A percentile compares a stretch with the other conserved stretches of the same genome.
phyloP scores from a whole-genome alignment of 2,113 vertebrate genomes.

The Pelvicachromis taeniatus region DNA sequence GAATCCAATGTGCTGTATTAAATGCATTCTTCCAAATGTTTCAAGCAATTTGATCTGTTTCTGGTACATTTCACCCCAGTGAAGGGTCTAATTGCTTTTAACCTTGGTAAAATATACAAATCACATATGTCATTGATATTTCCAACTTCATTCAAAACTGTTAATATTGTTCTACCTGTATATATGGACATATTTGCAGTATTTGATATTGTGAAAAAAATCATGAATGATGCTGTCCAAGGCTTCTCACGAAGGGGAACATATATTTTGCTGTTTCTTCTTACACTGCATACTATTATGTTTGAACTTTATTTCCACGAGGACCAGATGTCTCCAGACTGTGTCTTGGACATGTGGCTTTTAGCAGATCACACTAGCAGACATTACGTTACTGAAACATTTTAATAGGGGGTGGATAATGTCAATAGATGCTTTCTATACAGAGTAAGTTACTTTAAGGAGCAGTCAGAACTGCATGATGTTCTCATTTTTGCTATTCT shows the following conservation, averaged over 20 bases:
- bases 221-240: not conserved
- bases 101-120: not conserved
- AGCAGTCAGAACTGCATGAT: not conserved
- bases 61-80: not conserved
- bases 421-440: not conserved
- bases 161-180: not conserved
- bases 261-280: not conserved
- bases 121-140: not conserved
- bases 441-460: not conserved
- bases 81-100: not conserved
- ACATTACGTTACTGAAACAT: not conserved
- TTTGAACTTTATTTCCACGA: not conserved
- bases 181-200: not conserved
- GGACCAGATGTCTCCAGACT: constrained; percentile 4
- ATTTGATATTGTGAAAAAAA: not conserved
- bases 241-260: not conserved
- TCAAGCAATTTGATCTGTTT: not conserved
- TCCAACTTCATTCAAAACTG: not conserved
- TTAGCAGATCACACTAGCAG: not conserved
- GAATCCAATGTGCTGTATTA: not conserved
- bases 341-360: not conserved
- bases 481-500: not conserved
- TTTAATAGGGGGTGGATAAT: not conserved
- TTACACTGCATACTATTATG: not conserved
- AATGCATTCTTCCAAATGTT: not conserved